Evolutionary conservation across 1,140 invertebrate species (phyloP).

Genomic region (Macrosteles quadrilineatus): DNA sequence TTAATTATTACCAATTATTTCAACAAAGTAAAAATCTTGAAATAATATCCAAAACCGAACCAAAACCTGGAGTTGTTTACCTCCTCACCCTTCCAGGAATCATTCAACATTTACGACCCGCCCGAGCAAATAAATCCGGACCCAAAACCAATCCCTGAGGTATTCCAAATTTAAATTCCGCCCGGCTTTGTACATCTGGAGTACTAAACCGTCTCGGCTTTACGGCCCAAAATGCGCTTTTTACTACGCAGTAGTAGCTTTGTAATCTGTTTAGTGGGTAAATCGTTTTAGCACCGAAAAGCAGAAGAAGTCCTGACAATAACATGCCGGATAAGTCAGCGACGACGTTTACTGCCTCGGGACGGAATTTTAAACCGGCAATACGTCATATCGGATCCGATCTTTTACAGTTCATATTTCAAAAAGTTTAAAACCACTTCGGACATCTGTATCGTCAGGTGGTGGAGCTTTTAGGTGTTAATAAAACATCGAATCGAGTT

Average conservation of each 20-base stretch:
- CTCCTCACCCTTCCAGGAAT: too few relatives aligned
- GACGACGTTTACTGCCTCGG: background rate
- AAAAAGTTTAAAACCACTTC: background rate
- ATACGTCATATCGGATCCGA: background rate
- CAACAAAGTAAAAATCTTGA: too few relatives aligned
- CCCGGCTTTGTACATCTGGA: background rate
- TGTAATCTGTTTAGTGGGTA: background rate
- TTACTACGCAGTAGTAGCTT: background rate
- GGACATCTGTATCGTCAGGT: background rate
- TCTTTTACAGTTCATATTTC: background rate
- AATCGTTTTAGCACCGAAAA: background rate
- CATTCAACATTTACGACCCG: too few relatives aligned
- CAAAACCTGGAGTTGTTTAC: too few relatives aligned
- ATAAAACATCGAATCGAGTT: background rate
- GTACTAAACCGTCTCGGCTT: background rate
- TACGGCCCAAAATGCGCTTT: background rate
- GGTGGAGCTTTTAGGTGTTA: background rate
- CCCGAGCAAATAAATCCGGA: background rate
- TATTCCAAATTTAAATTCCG: background rate
- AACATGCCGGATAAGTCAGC: background rate
- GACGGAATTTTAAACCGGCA: background rate
- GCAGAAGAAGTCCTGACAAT: background rate
- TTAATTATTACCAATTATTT: too few relatives aligned
- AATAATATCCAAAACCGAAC: too few relatives aligned
- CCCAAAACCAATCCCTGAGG: background rate